Evolutionary conservation across 2,797 vertebrate species (phyloP).

Genomic region (Danio choprae): DNA sequence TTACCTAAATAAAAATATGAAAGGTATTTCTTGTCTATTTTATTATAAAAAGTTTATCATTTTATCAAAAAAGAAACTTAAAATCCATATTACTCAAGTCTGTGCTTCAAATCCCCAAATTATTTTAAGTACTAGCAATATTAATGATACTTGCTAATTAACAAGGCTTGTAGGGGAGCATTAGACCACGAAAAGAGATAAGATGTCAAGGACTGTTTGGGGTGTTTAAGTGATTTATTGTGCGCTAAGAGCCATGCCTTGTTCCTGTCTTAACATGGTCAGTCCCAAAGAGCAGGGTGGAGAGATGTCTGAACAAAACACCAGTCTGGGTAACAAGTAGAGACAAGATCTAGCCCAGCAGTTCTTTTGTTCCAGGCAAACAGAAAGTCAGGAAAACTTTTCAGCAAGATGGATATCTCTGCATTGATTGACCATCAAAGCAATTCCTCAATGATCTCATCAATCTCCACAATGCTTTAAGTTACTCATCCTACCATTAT

Average conservation of each 20-base stretch:
- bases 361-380: conserved; percentile 55
- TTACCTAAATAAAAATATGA: too few relatives aligned
- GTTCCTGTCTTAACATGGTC: conserved; percentile 46
- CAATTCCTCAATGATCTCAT: conserved; percentile 51
- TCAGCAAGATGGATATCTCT: conserved; percentile 52
- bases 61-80: not conserved
- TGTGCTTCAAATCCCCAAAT: not conserved
- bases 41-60: not conserved
- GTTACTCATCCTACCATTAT: conserved; percentile 1
- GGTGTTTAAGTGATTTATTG: conserved; percentile 55
- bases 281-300: conserved; percentile 47
- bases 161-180: not conserved
- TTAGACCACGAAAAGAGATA: not conserved
- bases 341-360: conserved; percentile 55
- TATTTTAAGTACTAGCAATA: too few relatives aligned
- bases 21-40: not conserved
- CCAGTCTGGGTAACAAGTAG: conserved; percentile 54
- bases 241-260: conserved; percentile 38
- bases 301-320: conserved; percentile 58
- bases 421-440: conserved; percentile 28
- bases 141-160: not conserved
- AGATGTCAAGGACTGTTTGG: conserved; percentile 20
- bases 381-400: conserved; percentile 53
- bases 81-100: not conserved
- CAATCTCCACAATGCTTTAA: conserved; percentile 26